Base-by-base conservation (phyloP, 1,140 invertebrate genomes). In the Papilio helenus region DNA sequence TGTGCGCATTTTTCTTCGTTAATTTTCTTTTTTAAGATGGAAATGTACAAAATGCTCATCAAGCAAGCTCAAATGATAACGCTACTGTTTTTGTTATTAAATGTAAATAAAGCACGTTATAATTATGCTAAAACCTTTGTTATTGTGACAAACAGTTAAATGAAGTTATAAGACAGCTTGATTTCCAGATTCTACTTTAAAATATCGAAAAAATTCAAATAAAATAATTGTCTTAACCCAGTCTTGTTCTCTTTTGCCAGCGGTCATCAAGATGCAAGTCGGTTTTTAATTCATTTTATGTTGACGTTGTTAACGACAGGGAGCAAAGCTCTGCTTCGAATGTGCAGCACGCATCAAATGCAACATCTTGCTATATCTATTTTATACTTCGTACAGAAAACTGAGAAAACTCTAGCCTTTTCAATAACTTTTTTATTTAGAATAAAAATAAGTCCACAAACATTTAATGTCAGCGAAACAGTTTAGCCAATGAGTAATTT, bases 311-410 rank as follows among this genome's bases (percentile, higher is more conserved):
- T 68, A 68, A 68, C 26, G 26, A 68, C 23, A 68, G 26, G 61
- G 23, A 29, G 61, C 3, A 68, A 68, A 68, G 26, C 61, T 68
- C 61, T 68, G 26, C 26, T 68, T 68, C 34, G 14, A 68, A 68
- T 68, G 61, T 29, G 61, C 20, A 12, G 61, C 61, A 68, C 61
- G 61, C 61, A 68, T 68, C 23, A 14, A 29, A 68, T 29, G 23
- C 61, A 68, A 68, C 61, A 26, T 68, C 12, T 68, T 1, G 26
- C 14, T 68, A 5, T 14, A 1, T 7, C 10, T 29, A 34, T 65
- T 68, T 68, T 34, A 68, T 68, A 68, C 23, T 23, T 20, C 51
- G 51, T 20, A 55, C 51, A 55, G 18, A 61, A 61, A 61, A 61
- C 58, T 61, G 2, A 12, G 58, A 26, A 12, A 68, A 26, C 23